Base-by-base conservation (phyloP, 2,888 invertebrate genomes). In the Coenonympha glycerion region DNA sequence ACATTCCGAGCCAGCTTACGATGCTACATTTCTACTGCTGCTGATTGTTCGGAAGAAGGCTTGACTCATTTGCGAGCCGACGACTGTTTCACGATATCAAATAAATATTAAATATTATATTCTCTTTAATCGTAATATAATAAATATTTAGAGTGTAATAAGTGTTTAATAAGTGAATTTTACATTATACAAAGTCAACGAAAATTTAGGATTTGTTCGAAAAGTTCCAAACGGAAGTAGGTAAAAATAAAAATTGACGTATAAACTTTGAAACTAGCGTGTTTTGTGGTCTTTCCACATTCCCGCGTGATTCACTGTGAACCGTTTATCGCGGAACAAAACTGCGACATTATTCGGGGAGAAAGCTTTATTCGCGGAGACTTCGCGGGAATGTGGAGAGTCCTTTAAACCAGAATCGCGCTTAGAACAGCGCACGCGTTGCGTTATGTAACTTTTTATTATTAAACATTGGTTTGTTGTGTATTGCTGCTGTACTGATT, bases 1-100 rank as follows among this genome's bases (percentile, higher is more conserved):
- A 31, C 59, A 66, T 68, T 78, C 79, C 77, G 77, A 79, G 79
- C 79, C 78, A 78, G 57, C 70, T 66, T 73, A 60, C 64, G 60
- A 66, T 51, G 19, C 62, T 46, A 61, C 53, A 60, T 64, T 65
- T 66, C 33, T 45, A 45, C 22, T 45, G 45, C 45, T 45, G 34
- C 31, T 18, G 18, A 6, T 41, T 16, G 18, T 11, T 18, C 6
- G 3, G 9, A 24, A 39, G 8, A 13, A 13, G 28, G 41, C 28
- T 28, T 41, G n/a, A 11, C 30, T 28, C 3, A 6, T 16, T 41
- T 26, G 6, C 28, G 21, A 31, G 42, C 21, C 31, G 9, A 15
- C 31, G 42, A 44, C 42, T 44, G 42, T 31, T 44, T 22, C 21
- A 15, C 31, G 42, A 31, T 44, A 31, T 39, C 39, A 39, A 44